phyloP scores from a whole-genome alignment of 2,797 vertebrate genomes.

The Podargus strigoides region DNA sequence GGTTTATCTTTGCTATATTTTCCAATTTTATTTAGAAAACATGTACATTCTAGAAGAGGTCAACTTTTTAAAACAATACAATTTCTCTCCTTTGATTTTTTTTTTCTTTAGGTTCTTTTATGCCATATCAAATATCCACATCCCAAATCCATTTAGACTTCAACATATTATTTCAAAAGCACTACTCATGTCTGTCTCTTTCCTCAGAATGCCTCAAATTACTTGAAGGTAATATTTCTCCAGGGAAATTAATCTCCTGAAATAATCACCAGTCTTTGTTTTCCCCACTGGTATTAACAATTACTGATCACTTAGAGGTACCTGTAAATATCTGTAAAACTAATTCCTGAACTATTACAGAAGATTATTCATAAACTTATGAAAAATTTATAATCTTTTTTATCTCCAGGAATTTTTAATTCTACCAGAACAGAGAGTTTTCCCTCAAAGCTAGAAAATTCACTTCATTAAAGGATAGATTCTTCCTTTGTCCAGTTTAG shows the following conservation, averaged over 20 bases:
- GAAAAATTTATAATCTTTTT: not conserved
- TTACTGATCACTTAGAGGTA: not conserved
- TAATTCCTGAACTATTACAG: not conserved
- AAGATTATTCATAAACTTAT: not conserved
- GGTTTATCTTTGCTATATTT: not conserved
- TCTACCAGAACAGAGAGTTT: not conserved
- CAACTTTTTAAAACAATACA: not conserved
- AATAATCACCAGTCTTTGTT: not conserved
- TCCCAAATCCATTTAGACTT: not conserved
- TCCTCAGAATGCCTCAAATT: not conserved
- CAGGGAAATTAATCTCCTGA: not conserved
- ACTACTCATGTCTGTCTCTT: not conserved
- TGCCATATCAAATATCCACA: not conserved
- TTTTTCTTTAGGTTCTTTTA: not conserved
- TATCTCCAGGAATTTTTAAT: not conserved
- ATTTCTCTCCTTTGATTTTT: not conserved
- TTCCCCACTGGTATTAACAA: not conserved
- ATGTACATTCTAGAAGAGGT: not conserved
- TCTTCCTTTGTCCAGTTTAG: not conserved
- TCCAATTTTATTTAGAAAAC: not conserved
- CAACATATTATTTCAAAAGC: not conserved
- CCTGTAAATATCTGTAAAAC: not conserved
- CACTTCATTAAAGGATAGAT: not conserved
- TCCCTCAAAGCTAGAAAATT: not conserved
- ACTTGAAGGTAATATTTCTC: not conserved